A percentile compares a stretch with the other conserved stretches of the same genome.
Conservation (phyloP, 2,113 vertebrate genomes). For the Epinephelus fuscoguttatus region DNA sequence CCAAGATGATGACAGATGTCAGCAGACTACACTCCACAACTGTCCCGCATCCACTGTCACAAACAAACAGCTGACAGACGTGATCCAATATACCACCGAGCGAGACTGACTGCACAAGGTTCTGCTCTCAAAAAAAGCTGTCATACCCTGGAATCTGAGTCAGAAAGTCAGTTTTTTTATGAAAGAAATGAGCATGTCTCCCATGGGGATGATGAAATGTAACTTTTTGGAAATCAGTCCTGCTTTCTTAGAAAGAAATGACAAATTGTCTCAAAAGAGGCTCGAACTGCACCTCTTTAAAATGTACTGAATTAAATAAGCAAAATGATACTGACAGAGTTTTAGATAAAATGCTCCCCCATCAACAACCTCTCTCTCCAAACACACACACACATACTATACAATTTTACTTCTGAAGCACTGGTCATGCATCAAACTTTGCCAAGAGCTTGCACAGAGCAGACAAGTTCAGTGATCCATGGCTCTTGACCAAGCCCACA, state of each 20-base stretch:
- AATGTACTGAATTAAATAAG: neutral
- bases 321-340: neutral
- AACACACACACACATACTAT: constrained; percentile 5
- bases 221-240: neutral
- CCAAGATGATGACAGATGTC: constrained; percentile 76
- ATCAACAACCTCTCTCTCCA: neutral
- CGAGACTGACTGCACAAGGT: constrained; percentile 53
- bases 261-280: neutral
- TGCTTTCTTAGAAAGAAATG: constrained; percentile 4
- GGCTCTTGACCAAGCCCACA: constrained; percentile 45
- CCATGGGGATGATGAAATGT: constrained; percentile 10
- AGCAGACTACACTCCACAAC: constrained; percentile 48
- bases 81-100: constrained; percentile 62
- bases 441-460: constrained; percentile 25
- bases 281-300: neutral
- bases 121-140: constrained; percentile 52
- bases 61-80: constrained; percentile 72
- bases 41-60: constrained; percentile 55
- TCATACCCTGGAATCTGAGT: constrained; percentile 32
- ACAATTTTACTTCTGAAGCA: constrained; percentile 38
- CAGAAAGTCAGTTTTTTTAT: neutral
- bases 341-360: neutral
- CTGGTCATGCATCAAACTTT: constrained; percentile 56
- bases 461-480: constrained; percentile 65
- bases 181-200: constrained; percentile 25